Conservation (phyloP, 2,113 vertebrate species). For the Sylvicapra grimmia region DNA sequence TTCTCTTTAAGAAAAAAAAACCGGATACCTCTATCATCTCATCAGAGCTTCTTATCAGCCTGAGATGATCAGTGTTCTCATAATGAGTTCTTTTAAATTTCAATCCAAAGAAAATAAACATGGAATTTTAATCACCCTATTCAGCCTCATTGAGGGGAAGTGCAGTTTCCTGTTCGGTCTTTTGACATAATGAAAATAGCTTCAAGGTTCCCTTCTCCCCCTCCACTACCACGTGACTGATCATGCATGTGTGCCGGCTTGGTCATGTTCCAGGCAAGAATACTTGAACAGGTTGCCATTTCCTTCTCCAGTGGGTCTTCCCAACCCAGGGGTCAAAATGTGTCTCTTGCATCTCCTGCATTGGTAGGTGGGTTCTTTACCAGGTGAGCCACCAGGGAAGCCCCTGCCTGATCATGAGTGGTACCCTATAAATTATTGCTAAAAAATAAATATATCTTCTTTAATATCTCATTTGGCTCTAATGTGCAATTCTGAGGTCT, state of each 20-base stretch:
- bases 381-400: not conserved
- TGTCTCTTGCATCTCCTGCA: not conserved
- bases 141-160: not conserved
- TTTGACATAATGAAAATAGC: not conserved
- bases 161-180: not conserved
- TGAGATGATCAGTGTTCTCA: not conserved
- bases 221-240: not conserved
- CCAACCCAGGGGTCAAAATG: not conserved
- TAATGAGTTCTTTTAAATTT: conserved; percentile 16
- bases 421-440: not conserved
- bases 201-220: not conserved
- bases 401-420: not conserved
- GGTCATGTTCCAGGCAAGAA: not conserved
- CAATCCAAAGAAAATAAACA: conserved; percentile 20
- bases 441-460: not conserved
- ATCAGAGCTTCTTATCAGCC: not conserved
- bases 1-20: not conserved
- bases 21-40: not conserved
- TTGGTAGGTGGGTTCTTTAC: not conserved
- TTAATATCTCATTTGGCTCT: not conserved
- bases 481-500: not conserved
- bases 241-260: not conserved
- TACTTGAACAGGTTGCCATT: not conserved
- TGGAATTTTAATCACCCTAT: not conserved
- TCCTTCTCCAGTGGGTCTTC: not conserved